These are phyloP conservation scores for Pollimyrus isidori DNA, from an alignment of 2,113 vertebrate genomes.

Conservation along the genomic window DNA sequence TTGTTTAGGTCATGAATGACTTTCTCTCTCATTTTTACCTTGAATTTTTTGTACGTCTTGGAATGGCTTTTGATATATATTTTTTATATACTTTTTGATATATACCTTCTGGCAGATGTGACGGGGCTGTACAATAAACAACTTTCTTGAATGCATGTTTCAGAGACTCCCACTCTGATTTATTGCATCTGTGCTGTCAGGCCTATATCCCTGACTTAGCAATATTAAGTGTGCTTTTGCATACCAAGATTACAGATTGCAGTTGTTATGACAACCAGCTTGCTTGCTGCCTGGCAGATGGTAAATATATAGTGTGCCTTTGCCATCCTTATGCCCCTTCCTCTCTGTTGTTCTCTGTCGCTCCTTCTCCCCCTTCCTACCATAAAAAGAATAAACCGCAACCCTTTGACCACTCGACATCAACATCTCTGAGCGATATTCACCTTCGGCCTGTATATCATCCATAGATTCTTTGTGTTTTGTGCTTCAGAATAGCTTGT, in stretches of 20 bases:
- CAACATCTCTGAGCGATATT: background rate
- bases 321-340: conserved; percentile 37
- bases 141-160: background rate
- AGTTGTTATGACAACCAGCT: conserved; percentile 62
- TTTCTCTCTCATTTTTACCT: background rate
- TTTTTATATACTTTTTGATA: background rate
- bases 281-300: conserved; percentile 55
- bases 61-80: background rate
- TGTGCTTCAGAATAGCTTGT: background rate
- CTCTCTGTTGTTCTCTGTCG: conserved; percentile 16
- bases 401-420: background rate
- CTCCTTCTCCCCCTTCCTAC: background rate
- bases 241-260: conserved; percentile 12
- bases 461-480: background rate
- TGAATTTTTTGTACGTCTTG: background rate
- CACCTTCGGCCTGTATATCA: background rate
- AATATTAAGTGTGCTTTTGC: background rate
- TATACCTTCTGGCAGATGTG: background rate
- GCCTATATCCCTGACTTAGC: background rate
- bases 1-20: background rate
- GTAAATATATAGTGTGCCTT: conserved; percentile 50
- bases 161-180: background rate
- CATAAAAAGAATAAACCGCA: background rate
- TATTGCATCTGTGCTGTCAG: background rate
- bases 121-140: background rate